These are phyloP conservation scores for Hydrozoanthus gracilis DNA, from an alignment of 92 coral and sea anemone species.

Conservation along the genomic window DNA sequence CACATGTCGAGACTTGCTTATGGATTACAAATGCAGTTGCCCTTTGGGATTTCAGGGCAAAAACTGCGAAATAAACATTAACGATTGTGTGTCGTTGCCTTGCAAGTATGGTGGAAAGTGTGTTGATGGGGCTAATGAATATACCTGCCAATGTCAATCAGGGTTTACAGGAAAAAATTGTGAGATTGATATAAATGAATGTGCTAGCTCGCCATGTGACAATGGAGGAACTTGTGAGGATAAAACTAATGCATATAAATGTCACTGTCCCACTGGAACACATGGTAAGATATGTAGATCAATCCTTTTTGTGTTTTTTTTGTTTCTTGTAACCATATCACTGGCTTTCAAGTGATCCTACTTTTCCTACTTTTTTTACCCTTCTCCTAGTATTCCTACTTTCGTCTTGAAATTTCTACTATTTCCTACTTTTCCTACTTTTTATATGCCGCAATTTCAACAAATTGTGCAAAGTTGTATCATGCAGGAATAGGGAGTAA, in stretches of 20 bases:
- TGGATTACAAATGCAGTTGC: constrained; percentile 65
- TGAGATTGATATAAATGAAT: constrained; percentile 66
- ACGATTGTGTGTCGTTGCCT: constrained; percentile 68
- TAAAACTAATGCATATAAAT: constrained; percentile 67
- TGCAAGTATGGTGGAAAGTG: constrained; percentile 77
- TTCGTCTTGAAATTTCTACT: too few relatives aligned
- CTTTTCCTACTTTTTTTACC: too few relatives aligned
- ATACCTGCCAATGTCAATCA: constrained; percentile 66
- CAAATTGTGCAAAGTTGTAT: too few relatives aligned
- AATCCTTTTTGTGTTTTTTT: neutral
- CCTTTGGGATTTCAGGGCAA: constrained; percentile 68
- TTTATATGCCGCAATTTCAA: too few relatives aligned
- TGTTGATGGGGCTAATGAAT: constrained; percentile 74
- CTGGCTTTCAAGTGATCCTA: neutral
- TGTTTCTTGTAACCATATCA: neutral
- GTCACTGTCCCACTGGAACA: constrained; percentile 74
- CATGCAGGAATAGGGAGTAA: too few relatives aligned
- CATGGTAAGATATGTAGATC: constrained; percentile 56
- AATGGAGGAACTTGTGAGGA: constrained; percentile 78
- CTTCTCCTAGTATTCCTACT: too few relatives aligned
- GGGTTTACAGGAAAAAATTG: constrained; percentile 81
- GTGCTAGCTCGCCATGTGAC: constrained; percentile 74
- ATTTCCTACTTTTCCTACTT: too few relatives aligned
- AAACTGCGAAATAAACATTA: constrained; percentile 60
- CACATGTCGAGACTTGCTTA: constrained; percentile 71